Evolutionary conservation across 2,797 vertebrate genomes (phyloP), one percentile per base, ranked within the genome.

Genomic region (Argentina silus): DNA sequence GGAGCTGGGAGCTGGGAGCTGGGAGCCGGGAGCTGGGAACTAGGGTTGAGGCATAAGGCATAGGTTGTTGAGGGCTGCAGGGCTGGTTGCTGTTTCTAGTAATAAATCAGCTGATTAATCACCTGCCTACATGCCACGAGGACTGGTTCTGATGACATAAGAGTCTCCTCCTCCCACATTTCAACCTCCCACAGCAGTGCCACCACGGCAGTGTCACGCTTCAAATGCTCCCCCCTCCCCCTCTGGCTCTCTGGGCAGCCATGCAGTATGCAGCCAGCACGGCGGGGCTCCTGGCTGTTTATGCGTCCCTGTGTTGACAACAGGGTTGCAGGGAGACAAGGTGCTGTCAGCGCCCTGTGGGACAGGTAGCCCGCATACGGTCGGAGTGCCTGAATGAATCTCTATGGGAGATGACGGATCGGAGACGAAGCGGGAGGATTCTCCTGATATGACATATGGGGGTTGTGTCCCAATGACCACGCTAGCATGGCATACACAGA

Each of bases 91-190:
- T 12, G 14, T 6, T 63, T 6, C 67, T 63, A 66, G 66, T 64
- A 69, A 75, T 83, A 79, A 85, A 75, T 19, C 23, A 69, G 42
- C 43, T 82, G 78, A 82, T 84, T 67, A 78, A 83, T 83, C 65
- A 68, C 65, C 60, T 77, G 75, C 80, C 76, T 78, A 69, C 68
- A 69, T 14, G 67, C 69, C 1, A 45, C 23, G 15, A 43, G 10
- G 50, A 69, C 23, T 71, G 7, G 51, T 65, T 73, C 51, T 78
- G 67, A 62, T 53, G 72, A 80, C 53, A 51, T 79, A 71, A 72
- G 65, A 70, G 66, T 59, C 61, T 50, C 36, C 70, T 50, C 36
- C 70, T 78, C 7, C 5, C 11, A 27, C 12, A 14, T 45, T 3
- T 15, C 61, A 63, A n/a, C 27, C 55, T 56, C 55, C 15, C 15